Conservation (phyloP, 2,888 invertebrate genomes). For the Acanthococcus lagerstroemiae region DNA sequence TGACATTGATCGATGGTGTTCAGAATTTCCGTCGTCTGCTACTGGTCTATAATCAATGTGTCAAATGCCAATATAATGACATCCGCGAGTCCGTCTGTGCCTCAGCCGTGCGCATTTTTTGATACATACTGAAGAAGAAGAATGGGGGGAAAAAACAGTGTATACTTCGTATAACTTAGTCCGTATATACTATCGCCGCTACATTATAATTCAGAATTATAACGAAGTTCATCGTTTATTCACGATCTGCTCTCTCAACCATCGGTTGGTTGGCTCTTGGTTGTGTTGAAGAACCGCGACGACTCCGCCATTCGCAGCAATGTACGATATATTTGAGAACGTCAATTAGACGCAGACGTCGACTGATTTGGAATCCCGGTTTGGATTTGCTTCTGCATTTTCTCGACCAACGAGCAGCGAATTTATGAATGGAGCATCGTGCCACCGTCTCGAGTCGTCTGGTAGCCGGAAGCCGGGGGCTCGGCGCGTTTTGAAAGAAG, state of each 20-base stretch:
- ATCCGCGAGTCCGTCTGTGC: conserved; percentile 27
- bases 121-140: not conserved
- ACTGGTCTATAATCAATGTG: conserved; percentile 28
- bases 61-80: conserved; percentile 30
- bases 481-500: not conserved
- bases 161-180: not conserved
- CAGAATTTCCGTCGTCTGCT: conserved; percentile 26
- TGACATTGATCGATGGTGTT: conserved; percentile 28
- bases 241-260: conserved; percentile 4
- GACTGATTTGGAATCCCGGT: not conserved
- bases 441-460: too few relatives aligned
- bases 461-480: not conserved
- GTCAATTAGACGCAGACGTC: not conserved
- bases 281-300: not conserved
- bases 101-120: not conserved
- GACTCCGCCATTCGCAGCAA: not conserved
- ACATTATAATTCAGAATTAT: conserved; percentile 30
- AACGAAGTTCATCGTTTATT: conserved; percentile 29
- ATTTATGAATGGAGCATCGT: not conserved
- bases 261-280: too few relatives aligned
- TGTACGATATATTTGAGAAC: not conserved
- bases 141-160: not conserved
- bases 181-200: not conserved
- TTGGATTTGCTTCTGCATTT: not conserved
- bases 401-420: too few relatives aligned